Evolutionary conservation across 2,797 vertebrate species (phyloP).

Genomic region (Sebastes reedi): DNA sequence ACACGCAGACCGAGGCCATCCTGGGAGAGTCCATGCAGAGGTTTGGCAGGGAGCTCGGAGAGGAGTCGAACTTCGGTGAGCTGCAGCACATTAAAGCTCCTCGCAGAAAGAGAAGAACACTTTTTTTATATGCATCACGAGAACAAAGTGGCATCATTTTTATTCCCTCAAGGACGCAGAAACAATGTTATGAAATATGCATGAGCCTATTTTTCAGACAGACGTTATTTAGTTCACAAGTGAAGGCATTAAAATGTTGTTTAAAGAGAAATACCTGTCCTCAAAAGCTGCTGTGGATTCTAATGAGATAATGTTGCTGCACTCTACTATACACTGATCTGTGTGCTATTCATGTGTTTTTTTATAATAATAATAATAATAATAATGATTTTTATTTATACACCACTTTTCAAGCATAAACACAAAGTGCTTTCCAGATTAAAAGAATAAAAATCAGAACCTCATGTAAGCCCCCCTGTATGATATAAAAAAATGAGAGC

Average conservation of each 20-base stretch:
- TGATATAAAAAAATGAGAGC: no score
- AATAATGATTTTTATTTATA: no score
- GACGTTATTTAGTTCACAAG: conserved; percentile 12
- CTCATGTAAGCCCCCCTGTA: no score
- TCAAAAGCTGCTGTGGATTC: background rate
- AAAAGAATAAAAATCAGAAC: no score
- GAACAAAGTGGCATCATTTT: conserved; percentile 24
- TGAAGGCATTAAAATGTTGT: conserved; percentile 18
- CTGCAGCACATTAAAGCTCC: background rate
- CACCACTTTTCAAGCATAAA: no score
- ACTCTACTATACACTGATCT: background rate
- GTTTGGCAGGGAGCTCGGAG: conserved; percentile 94
- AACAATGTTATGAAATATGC: conserved; percentile 32
- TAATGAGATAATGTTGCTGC: background rate
- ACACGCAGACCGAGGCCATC: conserved; percentile 93
- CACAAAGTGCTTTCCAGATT: no score
- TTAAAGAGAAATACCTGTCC: background rate
- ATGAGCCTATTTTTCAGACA: conserved; percentile 28
- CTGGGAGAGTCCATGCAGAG: conserved; percentile 95
- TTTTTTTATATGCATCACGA: background rate
- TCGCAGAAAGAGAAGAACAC: background rate
- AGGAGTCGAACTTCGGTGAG: conserved; percentile 96
- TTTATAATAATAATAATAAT: no score
- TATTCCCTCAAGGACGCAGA: conserved; percentile 7
- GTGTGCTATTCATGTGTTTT: background rate